phyloP scores from a whole-genome alignment of 2,113 vertebrate species.

The Ia io region DNA sequence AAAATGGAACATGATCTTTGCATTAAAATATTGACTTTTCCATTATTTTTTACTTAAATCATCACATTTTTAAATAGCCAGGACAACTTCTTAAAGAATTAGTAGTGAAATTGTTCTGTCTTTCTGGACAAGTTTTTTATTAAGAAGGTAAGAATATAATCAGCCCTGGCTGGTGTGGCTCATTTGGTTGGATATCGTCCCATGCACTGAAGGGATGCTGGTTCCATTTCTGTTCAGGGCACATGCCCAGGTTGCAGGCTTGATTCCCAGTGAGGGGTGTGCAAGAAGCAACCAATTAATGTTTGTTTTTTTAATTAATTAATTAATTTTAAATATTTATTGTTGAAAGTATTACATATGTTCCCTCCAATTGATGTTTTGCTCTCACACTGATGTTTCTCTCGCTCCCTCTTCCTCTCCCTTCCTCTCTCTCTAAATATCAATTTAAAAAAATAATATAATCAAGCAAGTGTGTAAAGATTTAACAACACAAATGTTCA shows the following conservation, averaged over 20 bases:
- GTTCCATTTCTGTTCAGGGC: background rate
- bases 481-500: background rate
- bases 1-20: constrained; percentile 12
- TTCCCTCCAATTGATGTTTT: background rate
- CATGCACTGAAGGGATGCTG: background rate
- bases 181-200: background rate
- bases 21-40: constrained; percentile 10
- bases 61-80: background rate
- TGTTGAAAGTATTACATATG: too few species aligned
- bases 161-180: background rate
- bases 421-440: background rate
- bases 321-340: too few species aligned
- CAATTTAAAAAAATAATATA: background rate
- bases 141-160: background rate
- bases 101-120: background rate
- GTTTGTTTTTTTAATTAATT: too few species aligned
- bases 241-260: background rate
- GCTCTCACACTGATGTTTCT: background rate
- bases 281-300: background rate
- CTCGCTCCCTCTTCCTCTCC: background rate
- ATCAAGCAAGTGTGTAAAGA: background rate
- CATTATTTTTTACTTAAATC: background rate
- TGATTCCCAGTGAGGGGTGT: background rate
- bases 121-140: background rate
- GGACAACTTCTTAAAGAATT: background rate